These are phyloP conservation scores for Yponomeuta evonymella DNA, from an alignment of 2,888 invertebrate genomes.

Conservation along the genomic window DNA sequence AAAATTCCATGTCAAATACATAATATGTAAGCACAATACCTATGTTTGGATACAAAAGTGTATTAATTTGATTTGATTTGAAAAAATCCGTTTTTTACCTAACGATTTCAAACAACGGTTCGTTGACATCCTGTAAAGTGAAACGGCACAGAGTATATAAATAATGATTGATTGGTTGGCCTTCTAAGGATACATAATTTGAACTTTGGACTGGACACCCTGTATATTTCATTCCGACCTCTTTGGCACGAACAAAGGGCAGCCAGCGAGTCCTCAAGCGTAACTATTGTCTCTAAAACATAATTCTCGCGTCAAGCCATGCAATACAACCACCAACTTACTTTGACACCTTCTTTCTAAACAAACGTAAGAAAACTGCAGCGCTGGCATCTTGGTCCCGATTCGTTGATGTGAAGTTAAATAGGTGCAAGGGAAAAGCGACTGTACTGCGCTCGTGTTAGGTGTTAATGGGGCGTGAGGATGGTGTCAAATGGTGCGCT, in stretches of 20 bases:
- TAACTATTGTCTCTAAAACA: neutral
- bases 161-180: no score
- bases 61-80: no score
- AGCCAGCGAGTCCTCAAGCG: neutral
- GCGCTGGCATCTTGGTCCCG: neutral
- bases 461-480: neutral
- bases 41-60: no score
- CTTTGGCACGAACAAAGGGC: neutral
- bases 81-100: no score
- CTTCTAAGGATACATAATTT: no score
- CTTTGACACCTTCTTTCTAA: neutral
- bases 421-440: neutral
- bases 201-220: no score
- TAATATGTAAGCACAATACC: no score
- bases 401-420: neutral
- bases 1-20: no score
- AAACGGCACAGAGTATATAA: no score
- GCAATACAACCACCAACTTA: neutral
- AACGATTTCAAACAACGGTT: no score
- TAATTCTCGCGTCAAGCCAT: neutral
- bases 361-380: neutral
- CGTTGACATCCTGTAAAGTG: no score
- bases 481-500: slow-evolving; percentile 1
- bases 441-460: neutral
- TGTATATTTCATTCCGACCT: no score